Conservation (phyloP, 1,140 invertebrate genomes). For the Portunus trituberculatus region DNA sequence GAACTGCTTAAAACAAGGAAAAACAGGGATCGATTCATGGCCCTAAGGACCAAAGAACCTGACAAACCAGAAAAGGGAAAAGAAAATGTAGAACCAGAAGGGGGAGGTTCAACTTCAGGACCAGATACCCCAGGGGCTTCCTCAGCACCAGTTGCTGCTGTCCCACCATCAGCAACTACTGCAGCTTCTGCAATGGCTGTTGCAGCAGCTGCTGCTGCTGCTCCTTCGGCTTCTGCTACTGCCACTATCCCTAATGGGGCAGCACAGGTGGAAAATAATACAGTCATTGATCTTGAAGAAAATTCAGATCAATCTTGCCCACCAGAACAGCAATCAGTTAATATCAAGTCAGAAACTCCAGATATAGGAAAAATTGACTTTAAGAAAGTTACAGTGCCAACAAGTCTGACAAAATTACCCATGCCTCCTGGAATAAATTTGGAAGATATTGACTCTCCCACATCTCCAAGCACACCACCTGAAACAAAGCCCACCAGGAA, state of each 20-base stretch:
- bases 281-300: slow-evolving; percentile 53
- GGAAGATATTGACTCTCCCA: slow-evolving; percentile 82
- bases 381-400: slow-evolving; percentile 57
- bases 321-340: slow-evolving; percentile 50
- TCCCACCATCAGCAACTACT: slow-evolving; percentile 5
- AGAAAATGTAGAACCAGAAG: slow-evolving; percentile 82
- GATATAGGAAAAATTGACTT: slow-evolving; percentile 68
- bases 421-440: slow-evolving; percentile 92
- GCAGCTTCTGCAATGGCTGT: neutral
- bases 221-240: slow-evolving; percentile 8
- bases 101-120: slow-evolving; percentile 55
- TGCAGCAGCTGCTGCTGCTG: slow-evolving; percentile 15
- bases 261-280: neutral
- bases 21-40: slow-evolving; percentile 84
- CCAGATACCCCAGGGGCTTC: slow-evolving; percentile 79
- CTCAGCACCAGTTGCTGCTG: slow-evolving; percentile 55
- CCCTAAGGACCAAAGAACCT: slow-evolving; percentile 82
- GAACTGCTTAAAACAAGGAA: slow-evolving; percentile 92
- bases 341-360: slow-evolving; percentile 42
- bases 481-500: slow-evolving; percentile 73
- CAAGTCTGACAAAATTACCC: slow-evolving; percentile 82
- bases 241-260: neutral
- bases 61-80: slow-evolving; percentile 83
- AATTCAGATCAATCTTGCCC: slow-evolving; percentile 67
- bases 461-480: slow-evolving; percentile 73